Base-by-base conservation (phyloP, 2,888 invertebrate species). In the Andrena haemorrhoa region DNA sequence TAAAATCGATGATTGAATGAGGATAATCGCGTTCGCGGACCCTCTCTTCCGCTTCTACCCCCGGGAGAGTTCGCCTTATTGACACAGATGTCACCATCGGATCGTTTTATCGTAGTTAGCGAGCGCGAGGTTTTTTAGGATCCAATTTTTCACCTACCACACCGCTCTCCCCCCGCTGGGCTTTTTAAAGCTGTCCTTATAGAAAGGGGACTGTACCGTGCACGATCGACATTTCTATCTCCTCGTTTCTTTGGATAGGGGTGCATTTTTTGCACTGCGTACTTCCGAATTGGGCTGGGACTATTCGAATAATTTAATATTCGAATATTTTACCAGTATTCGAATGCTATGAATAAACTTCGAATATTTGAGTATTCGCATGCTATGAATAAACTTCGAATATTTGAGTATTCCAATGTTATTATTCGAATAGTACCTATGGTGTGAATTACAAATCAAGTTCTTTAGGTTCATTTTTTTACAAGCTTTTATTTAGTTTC, bases 1-100 rank as follows among this genome's bases (percentile, higher is more conserved):
- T 93, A 92, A 93, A 93, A 92, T 93, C 91, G 91, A 91, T 92
- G 91, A 93, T 93, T 92, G 93, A 90, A 92, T 90, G 90, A 91
- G 90, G 90, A 92, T 90, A 91, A 92, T 92, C 89, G 88, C 87
- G 87, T 90, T 90, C 90, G 83, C 79, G 78, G 82, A 83, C 85
- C 86, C 89, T 83, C 85, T 68, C 82, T 83, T 83, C 79, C 86
- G 78, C 82, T 84, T 78, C 84, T 58, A 78, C 79, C 82, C 90
- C 88, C 86, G 82, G 85, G 90, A 91, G 91, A 87, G 93, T 89
- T 91, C 90, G 82, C 89, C 92, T 91, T 93, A 92, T 93, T 93
- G 93, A 93, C 93, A 93, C 93, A 93, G 93, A 93, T 93, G 93
- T 92, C 91, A 90, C 80, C 76, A 82, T 84, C 83, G 83, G 87